Base-by-base conservation (phyloP, 2,797 vertebrate species). In the Danio jaintianensis region DNA sequence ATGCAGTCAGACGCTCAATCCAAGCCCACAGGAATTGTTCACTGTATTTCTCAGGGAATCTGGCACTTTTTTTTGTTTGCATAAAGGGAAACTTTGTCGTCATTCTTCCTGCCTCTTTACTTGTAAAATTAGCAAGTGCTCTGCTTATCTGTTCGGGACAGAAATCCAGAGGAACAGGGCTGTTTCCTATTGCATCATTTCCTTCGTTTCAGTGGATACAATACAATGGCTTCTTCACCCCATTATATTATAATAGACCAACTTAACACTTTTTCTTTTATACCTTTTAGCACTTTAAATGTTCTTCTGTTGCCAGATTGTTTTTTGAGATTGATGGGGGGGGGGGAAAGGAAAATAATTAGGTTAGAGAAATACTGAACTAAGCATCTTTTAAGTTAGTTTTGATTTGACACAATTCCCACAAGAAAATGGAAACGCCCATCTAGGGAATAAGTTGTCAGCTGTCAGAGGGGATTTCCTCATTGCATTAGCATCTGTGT, bases 121-220 rank as follows among this genome's bases (percentile, higher is more conserved):
- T 96, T 90, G 93, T 91, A 92, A 93, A 96, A 96, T 97, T 96
- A 98, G 96, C 91, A 95, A 94, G 92, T 89, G 87, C 90, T 79
- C 83, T 78, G 90, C 96, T 98, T 99, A 99, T 99, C 97, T 95
- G 93, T 85, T 90, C 93, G 91, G 93, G 91, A 93, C 97, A 97
- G 89, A 90, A 93, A 92, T 94, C 93, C 93, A 87, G 92, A 95
- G 95, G 95, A 89, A 81, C 92, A 90, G 85, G 91, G 90, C 86
- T 85, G 92, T 94, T 98, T 98, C 96, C 97, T 96, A 92, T 94
- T 95, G 86, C 94, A 95, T 98, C 95, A 97, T 94, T 98, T 98
- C 96, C 97, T 94, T 78, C 20, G 67, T 78, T 93, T 93, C 91
- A 93, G 91, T 91, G 82, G 88, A 87, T 82, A 90, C 86, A 89